These are phyloP conservation scores for Apomyelois bistriatella DNA, from an alignment of 2,888 invertebrate species.

Conservation along the genomic window DNA sequence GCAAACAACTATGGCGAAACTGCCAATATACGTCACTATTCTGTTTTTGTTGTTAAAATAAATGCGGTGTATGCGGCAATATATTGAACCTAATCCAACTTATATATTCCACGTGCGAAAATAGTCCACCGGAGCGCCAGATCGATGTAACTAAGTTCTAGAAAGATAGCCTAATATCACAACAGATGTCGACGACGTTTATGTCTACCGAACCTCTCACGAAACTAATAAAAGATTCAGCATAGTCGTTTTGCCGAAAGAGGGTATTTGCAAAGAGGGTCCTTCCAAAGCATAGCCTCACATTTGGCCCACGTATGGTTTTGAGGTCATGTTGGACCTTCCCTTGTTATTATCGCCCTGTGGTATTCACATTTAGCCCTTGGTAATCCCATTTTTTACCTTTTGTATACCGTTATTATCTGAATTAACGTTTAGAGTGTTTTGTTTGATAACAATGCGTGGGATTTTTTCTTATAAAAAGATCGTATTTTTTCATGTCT, in stretches of 20 bases:
- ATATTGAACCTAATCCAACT: slow-evolving; percentile 50
- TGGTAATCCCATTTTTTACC: slow-evolving; percentile 30
- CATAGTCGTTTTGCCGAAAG: slow-evolving; percentile 67
- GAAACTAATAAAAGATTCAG: slow-evolving; percentile 79
- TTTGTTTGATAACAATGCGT: not conserved
- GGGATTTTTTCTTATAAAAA: not conserved
- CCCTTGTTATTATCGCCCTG: slow-evolving; percentile 55
- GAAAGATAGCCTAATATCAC: slow-evolving; percentile 72
- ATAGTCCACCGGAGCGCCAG: slow-evolving; percentile 47
- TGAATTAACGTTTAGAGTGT: slow-evolving; percentile 8
- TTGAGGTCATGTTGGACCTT: slow-evolving; percentile 52
- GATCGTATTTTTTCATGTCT: not conserved
- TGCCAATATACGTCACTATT: not conserved
- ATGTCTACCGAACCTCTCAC: slow-evolving; percentile 75
- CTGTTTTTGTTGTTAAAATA: not conserved
- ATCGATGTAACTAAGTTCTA: slow-evolving; percentile 53
- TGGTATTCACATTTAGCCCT: slow-evolving; percentile 51
- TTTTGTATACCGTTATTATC: slow-evolving; percentile 8
- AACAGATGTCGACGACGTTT: slow-evolving; percentile 76
- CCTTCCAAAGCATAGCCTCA: slow-evolving; percentile 53
- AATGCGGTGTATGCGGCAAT: not conserved
- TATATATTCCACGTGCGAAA: slow-evolving; percentile 63
- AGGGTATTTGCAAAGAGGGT: slow-evolving; percentile 63
- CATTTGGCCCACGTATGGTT: slow-evolving; percentile 44
- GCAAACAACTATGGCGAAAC: too few species aligned